A percentile compares a stretch with the other conserved stretches of the same genome.
These are phyloP conservation scores for Lasioglossum malachurum DNA, from an alignment of 2,888 invertebrate species.

Conservation along the genomic window DNA sequence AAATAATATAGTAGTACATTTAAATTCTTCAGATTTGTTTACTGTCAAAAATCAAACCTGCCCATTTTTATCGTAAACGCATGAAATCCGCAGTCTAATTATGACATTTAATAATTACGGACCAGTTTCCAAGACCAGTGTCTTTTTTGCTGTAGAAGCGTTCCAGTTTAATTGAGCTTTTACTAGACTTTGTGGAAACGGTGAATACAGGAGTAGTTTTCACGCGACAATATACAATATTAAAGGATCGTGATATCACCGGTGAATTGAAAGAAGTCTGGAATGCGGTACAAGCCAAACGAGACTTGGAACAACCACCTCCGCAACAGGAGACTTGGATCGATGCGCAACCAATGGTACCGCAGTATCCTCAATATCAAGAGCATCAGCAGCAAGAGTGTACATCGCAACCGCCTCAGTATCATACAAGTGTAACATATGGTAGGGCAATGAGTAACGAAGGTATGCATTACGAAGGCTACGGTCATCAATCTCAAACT, in stretches of 20 bases:
- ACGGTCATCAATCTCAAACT: constrained; percentile 68
- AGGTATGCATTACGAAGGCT: constrained; percentile 68
- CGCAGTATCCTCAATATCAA: constrained; percentile 76
- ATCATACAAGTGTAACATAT: constrained; percentile 72
- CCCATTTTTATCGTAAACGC: too few species aligned
- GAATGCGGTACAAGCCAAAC: constrained; percentile 89
- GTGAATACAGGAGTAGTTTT: constrained; percentile 89
- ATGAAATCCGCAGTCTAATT: not conserved
- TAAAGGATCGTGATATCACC: constrained; percentile 89
- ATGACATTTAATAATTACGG: not conserved
- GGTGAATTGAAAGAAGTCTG: constrained; percentile 91
- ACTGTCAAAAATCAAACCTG: too few species aligned
- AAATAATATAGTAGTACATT: too few species aligned
- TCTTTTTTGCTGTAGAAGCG: constrained; percentile 86
- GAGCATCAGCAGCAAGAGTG: constrained; percentile 70
- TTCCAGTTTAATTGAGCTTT: constrained; percentile 88
- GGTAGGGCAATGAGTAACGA: constrained; percentile 65
- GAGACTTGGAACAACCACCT: constrained; percentile 86
- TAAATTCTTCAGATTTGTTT: too few species aligned
- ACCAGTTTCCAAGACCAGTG: not conserved
- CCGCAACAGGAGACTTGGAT: constrained; percentile 80
- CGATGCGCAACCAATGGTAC: constrained; percentile 78
- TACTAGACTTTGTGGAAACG: constrained; percentile 90
- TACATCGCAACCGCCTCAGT: constrained; percentile 74
- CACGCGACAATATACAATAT: constrained; percentile 86